Conservation (phyloP, 2,113 vertebrate genomes). For the Campylorhamphus procurvoides region DNA sequence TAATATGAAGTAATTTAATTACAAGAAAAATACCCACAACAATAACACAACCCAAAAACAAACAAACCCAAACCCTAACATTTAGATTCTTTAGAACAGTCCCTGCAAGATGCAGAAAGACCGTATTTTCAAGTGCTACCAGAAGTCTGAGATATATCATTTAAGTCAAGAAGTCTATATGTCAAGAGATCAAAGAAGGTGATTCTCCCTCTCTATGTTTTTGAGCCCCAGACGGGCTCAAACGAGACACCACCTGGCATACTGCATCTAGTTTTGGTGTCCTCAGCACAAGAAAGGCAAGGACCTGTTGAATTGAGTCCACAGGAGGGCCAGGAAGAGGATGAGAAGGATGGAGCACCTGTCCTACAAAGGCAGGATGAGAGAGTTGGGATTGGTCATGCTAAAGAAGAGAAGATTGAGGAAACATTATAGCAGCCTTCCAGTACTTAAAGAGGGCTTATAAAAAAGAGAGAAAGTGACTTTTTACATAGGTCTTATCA, state of each 20-base stretch:
- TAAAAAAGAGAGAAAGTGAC: neutral
- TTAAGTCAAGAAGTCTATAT: neutral
- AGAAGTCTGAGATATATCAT: neutral
- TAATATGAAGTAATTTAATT: neutral
- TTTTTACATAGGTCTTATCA: neutral
- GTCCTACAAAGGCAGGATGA: neutral
- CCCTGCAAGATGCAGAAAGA: neutral
- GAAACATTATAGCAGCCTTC: neutral
- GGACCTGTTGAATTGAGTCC: neutral
- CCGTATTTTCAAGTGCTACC: neutral
- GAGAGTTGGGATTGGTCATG: neutral
- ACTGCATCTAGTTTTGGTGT: neutral
- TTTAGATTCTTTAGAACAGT: neutral
- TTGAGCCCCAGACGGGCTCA: neutral
- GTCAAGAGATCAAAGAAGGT: neutral
- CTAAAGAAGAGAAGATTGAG: neutral
- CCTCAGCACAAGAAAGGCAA: neutral
- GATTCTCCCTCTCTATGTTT: neutral
- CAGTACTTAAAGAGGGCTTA: neutral
- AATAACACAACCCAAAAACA: neutral
- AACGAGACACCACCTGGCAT: neutral
- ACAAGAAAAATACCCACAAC: neutral
- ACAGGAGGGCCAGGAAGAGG: too few species aligned
- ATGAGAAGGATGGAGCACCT: neutral
- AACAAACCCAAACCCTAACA: neutral